Base-by-base conservation (phyloP, 2,113 vertebrate species). In the Phycodurus eques region DNA sequence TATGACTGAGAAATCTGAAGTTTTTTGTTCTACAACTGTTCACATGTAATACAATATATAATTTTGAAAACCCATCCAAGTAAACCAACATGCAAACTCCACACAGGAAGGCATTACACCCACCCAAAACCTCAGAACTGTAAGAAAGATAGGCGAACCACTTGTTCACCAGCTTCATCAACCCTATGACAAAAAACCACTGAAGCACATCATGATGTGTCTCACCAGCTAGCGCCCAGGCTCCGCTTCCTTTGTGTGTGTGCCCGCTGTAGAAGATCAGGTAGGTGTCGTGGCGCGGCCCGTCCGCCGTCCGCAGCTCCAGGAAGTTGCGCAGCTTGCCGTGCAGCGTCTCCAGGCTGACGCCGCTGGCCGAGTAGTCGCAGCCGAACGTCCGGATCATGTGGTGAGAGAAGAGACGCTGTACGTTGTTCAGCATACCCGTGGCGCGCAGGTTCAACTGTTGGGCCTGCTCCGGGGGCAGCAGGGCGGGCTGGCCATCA, bases 261-360 rank as follows among this genome's bases (percentile, higher is more conserved):
- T 97, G 96, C 1, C 98, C 97, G 35, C 96, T 99, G 88, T 98
- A 99, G 90, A 98, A 99, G 8, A 99, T 88, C 87, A 99, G 83
- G 80, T 99, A 98, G 12, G 96, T 97, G 84, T 99, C 98, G 0
- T 99, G 96, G 33, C 96, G 93, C 9, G 98, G 97, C 20, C 98
- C 98, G 76, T 99, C 98, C 6, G 90, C 88, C 1, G 96, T 98
- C n/a, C 94, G 93, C 67, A 96, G 93, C 22, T 99, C 98, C 81
- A 99, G 93, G 69, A 99, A 99, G 84, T 90, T 85, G 75, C 95
- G 95, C 73, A 99, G 89, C 90, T 99, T 99, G 74, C 90, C 88
- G 85, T 93, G 93, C 42, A 96, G 76, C 13, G 93, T 90, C 76
- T 98, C 96, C 83, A 95, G 91, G n/a, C 93, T 93, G 51, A 98